These are phyloP conservation scores for Phymorhynchus buccinoides DNA, from an alignment of 1,140 invertebrate species.

Conservation along the genomic window DNA sequence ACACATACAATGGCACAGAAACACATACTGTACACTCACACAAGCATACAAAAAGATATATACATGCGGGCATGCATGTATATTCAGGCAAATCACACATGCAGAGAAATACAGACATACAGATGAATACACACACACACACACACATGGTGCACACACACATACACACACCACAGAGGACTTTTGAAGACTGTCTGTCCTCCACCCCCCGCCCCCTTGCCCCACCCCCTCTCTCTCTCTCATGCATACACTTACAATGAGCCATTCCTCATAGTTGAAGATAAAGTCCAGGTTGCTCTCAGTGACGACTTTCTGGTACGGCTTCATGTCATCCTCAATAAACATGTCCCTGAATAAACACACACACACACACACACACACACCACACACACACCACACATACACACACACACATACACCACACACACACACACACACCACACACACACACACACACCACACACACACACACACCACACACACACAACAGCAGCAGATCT, in stretches of 20 bases:
- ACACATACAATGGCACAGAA: no score
- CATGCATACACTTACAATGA: conserved; percentile 42
- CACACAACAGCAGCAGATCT: no score
- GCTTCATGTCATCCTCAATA: conserved; percentile 67
- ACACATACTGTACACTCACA: no score
- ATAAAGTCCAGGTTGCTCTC: conserved; percentile 70
- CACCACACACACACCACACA: no score
- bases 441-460: no score
- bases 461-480: no score
- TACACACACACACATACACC: no score
- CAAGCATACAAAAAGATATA: no score
- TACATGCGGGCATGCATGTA: background rate
- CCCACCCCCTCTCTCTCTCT: background rate
- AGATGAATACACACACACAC: background rate
- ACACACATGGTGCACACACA: background rate
- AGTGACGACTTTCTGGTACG: conserved; percentile 57
- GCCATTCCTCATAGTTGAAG: conserved; percentile 69
- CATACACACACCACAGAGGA: background rate
- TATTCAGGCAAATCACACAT: background rate
- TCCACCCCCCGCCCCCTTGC: background rate
- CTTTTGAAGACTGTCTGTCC: background rate
- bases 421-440: no score
- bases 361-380: no score
- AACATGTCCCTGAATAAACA: conserved; percentile 68
- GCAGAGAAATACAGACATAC: background rate